Evolutionary conservation across 2,888 invertebrate species (phyloP).

Genomic region (Eristalinus aeneus): DNA sequence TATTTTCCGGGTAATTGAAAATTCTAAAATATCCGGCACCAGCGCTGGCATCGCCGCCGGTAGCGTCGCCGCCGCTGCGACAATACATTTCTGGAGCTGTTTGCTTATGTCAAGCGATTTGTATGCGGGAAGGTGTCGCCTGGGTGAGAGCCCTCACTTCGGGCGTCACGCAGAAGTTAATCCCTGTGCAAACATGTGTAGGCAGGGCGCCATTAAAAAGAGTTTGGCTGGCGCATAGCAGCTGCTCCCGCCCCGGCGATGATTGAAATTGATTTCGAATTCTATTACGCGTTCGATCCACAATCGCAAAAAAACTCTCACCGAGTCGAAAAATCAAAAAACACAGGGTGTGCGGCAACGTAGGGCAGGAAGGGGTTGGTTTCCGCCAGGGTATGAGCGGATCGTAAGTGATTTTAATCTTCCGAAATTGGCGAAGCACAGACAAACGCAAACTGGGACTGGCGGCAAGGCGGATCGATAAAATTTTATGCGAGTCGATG

Average conservation of each 20-base stretch:
- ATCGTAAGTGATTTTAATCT: slow-evolving; percentile 65
- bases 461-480: slow-evolving; percentile 49
- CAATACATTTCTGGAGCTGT: slow-evolving; percentile 37
- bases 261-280: slow-evolving; percentile 65
- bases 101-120: slow-evolving; percentile 41
- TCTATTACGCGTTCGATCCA: slow-evolving; percentile 21
- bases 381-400: slow-evolving; percentile 15
- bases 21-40: slow-evolving; percentile 54
- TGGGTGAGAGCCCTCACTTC: neutral
- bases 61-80: neutral
- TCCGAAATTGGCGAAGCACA: slow-evolving; percentile 51
- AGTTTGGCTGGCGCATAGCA: neutral
- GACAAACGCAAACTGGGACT: neutral
- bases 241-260: slow-evolving; percentile 18
- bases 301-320: neutral
- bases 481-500: slow-evolving; percentile 54
- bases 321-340: slow-evolving; percentile 9
- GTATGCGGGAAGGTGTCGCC: slow-evolving; percentile 15
- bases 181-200: slow-evolving; percentile 14
- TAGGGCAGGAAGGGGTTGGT: neutral
- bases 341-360: neutral
- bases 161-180: slow-evolving; percentile 16
- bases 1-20: slow-evolving; percentile 63
- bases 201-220: slow-evolving; percentile 29
- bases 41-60: neutral